Percentiles rank a stretch among this genome's conserved stretches.
Conservation (phyloP, 1,140 invertebrate species). For the Lamellibrachia luymesi region DNA sequence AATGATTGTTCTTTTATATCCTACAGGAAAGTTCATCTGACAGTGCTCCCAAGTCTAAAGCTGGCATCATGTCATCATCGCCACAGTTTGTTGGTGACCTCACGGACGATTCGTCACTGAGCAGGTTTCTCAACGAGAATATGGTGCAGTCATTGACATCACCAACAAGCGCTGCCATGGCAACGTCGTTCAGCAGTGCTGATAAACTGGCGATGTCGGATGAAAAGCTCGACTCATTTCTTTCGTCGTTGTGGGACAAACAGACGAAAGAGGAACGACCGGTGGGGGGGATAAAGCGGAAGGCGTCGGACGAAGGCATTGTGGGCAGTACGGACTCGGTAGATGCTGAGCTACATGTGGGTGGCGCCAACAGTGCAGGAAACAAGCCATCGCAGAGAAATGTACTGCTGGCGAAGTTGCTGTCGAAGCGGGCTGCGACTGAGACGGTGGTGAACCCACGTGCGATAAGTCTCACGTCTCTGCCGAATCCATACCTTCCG, state of each 20-base stretch:
- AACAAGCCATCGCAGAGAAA: conserved; percentile 65
- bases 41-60: background rate
- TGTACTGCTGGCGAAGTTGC: conserved; percentile 78
- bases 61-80: background rate
- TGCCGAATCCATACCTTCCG: conserved; percentile 12
- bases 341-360: conserved; percentile 40
- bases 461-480: conserved; percentile 27
- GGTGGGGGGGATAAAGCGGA: conserved; percentile 12
- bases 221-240: background rate
- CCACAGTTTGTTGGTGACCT: background rate
- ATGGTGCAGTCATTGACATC: background rate
- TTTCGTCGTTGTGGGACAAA: background rate
- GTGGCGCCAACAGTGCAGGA: conserved; percentile 7
- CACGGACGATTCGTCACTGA: background rate
- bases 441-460: conserved; percentile 61
- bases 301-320: conserved; percentile 31
- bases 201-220: background rate
- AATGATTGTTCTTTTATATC: background rate
- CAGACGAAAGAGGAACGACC: conserved; percentile 9
- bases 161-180: background rate
- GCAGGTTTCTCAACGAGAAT: background rate
- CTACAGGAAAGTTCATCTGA: background rate
- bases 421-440: conserved; percentile 71
- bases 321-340: conserved; percentile 39
- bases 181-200: background rate